A percentile compares a stretch with the other conserved stretches of the same genome.
Conservation (phyloP, 2,888 invertebrate species). For the Cheilosia vulpina region DNA sequence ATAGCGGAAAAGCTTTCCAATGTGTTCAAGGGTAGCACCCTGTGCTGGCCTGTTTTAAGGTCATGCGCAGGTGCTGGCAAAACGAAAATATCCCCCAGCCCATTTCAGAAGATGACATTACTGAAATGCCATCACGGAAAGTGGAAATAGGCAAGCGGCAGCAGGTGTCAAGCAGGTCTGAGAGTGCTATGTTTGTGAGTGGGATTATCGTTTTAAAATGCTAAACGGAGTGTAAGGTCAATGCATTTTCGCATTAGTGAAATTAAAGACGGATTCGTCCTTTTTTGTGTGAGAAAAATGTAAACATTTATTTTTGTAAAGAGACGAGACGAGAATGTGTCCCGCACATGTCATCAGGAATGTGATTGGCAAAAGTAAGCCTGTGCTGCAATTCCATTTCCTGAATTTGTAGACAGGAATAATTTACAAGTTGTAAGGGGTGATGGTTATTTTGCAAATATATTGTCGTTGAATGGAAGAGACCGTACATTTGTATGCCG, state of each 20-base stretch:
- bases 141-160: conserved; percentile 57
- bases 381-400: no score
- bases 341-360: no score
- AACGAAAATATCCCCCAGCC: conserved; percentile 41
- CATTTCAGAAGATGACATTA: conserved; percentile 47
- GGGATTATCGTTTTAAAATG: conserved; percentile 59
- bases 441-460: no score
- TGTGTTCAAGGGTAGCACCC: conserved; percentile 49
- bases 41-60: conserved; percentile 50
- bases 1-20: conserved; percentile 55
- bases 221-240: conserved; percentile 69
- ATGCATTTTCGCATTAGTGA: conserved; percentile 69
- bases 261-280: conserved; percentile 8
- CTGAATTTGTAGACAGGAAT: no score
- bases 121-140: conserved; percentile 66
- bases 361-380: no score
- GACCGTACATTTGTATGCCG: no score
- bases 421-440: no score
- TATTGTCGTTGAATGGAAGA: no score
- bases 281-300: no score
- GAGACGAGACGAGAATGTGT: no score
- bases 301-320: no score
- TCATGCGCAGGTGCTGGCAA: conserved; percentile 51
- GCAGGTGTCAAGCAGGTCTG: conserved; percentile 69
- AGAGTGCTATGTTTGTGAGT: conserved; percentile 44